Base-by-base conservation (phyloP, 2,888 invertebrate genomes). In the Sussaba pulchella region DNA sequence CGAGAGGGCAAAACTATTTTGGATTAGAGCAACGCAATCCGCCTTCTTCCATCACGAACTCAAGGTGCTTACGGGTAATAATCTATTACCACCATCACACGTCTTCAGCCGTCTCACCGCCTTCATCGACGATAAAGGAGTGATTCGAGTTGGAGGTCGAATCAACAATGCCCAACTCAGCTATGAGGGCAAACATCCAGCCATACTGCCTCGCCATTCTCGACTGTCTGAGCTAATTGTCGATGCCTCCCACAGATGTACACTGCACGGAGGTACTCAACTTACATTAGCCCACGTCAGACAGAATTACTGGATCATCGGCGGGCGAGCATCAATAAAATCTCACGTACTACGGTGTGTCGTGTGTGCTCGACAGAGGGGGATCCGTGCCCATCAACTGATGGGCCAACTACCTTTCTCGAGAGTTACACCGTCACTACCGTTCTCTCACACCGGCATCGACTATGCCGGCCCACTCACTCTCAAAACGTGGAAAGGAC, bases 391-490 rank as follows among this genome's bases (percentile, higher is more conserved):
- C 1, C 69, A 74, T n/a, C 83, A 84, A 52, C 31, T 83, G 9
- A 86, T 86, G 85, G 83, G 82, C 6, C 78, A 84, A 36, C 67
- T 86, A 14, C 85, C 85, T 12, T 2, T 12, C 8, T n/a, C 17
- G 8, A 36, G 86, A 24, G 78, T 86, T 14, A 76, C 54, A 8
- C 77, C 81, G 9, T 50, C 78, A 9, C 70, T 76, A 1, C 41
- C 85, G 0, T 86, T 86, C 43, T 12, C 14, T 0, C 50, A 67
- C n/a, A 75, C 82, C 0, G 84, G 84, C 4, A 71, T 87, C 0
- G 85, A 86, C 26, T 85, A 86, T 39, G 85, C 84, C 1, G 85
- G 84, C 10, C 87, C 86, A 0, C 26, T 85, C 47, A 47, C 54
- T 0, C 17, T 87, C 9, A 78, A 80, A 6, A 73, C 81, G 0